phyloP scores from a whole-genome alignment of 2,113 vertebrate species.

The Tyto alba region DNA sequence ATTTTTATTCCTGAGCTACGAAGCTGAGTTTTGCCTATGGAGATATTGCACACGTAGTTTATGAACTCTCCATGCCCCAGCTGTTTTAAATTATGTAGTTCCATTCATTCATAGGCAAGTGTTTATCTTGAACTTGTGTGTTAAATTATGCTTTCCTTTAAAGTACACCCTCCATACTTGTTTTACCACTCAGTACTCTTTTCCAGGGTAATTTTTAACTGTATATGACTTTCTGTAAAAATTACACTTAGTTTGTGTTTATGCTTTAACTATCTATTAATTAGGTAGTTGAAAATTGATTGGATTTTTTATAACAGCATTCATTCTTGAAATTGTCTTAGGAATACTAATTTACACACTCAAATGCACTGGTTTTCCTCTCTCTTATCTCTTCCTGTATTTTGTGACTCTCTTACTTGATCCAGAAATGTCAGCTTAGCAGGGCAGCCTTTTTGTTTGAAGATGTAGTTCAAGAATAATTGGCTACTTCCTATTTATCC shows the following conservation, averaged over 20 bases:
- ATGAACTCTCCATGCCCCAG: background rate
- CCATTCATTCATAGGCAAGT: background rate
- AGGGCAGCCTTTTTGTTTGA: background rate
- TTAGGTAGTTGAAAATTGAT: background rate
- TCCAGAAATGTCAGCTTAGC: background rate
- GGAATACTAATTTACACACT: background rate
- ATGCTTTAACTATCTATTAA: background rate
- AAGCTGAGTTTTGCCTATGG: background rate
- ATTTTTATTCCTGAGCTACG: background rate
- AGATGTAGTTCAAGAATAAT: background rate
- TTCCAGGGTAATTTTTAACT: background rate
- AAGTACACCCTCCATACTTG: background rate
- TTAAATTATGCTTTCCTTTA: background rate
- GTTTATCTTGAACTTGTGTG: background rate
- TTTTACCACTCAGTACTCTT: background rate
- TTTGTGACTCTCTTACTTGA: background rate
- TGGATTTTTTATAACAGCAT: background rate
- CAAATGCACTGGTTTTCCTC: background rate
- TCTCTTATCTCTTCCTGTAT: background rate
- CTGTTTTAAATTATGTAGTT: background rate
- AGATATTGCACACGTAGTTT: background rate
- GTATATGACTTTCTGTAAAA: background rate
- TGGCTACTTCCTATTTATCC: background rate
- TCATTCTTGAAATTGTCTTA: background rate
- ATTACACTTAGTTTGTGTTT: background rate